A percentile compares a stretch with the other conserved stretches of the same genome.
Evolutionary conservation across 2,797 vertebrate genomes (phyloP).

Genomic region (Amblyraja radiata): DNA sequence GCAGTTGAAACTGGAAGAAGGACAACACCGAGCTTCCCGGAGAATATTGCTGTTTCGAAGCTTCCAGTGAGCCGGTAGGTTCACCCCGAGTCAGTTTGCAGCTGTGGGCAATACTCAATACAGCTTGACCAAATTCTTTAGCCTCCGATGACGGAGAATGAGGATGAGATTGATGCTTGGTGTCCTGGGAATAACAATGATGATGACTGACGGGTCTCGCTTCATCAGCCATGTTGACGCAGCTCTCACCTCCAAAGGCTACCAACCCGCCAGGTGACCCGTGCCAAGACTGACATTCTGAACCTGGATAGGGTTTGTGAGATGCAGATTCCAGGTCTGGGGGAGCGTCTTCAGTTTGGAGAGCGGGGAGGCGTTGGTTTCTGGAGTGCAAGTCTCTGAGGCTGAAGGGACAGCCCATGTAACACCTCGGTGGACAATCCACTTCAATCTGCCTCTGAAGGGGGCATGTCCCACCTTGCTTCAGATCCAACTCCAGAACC

Average conservation of each 20-base stretch:
- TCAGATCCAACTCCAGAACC: constrained; percentile 74
- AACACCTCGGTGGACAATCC: background rate
- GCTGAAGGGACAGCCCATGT: background rate
- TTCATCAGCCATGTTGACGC: constrained; percentile 49
- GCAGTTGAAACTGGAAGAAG: constrained; percentile 70
- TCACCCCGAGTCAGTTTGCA: background rate
- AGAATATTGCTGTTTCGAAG: constrained; percentile 17
- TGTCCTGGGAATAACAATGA: constrained; percentile 42
- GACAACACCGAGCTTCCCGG: constrained; percentile 46
- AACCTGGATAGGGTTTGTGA: background rate
- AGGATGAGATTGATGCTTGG: constrained; percentile 39
- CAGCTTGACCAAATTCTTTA: background rate
- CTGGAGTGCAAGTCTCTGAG: background rate
- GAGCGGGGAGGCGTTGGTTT: background rate
- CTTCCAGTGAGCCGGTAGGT: rapidly evolving
- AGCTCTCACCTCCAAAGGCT: constrained; percentile 42
- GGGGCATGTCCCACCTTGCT: constrained; percentile 40
- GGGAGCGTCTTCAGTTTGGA: background rate
- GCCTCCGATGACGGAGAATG: constrained; percentile 18
- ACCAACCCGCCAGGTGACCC: constrained; percentile 18
- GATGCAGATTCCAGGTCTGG: background rate
- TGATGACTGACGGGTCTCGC: constrained; percentile 45
- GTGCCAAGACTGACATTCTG: background rate
- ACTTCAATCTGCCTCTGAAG: background rate
- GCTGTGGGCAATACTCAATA: background rate